Base-by-base conservation (phyloP, 2,797 vertebrate species). In the Otolemur crassicaudatus region DNA sequence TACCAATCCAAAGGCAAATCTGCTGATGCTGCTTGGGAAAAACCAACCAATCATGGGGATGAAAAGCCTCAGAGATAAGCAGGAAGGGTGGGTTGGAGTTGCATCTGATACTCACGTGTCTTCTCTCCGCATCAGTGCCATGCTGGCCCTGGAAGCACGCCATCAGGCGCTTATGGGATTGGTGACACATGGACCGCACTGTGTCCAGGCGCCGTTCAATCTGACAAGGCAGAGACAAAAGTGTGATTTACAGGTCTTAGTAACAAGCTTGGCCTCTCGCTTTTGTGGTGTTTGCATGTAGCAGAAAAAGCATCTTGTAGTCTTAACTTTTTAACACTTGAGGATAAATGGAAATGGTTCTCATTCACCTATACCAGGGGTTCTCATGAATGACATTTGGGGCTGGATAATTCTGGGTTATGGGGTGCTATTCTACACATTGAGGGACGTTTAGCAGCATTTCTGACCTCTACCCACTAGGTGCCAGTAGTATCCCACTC, bases 171-270 rank as follows among this genome's bases (percentile, higher is more conserved):
- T 99, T 99, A 98, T 99, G 99, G 3, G 99, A 99, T 97, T 99
- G 99, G 98, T 99, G 99, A 95, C 99, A 99, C 97, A 99, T 98
- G 2, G 99, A 99, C 2, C 99, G 99, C 97, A 99, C 99, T 6
- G 98, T 90, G 98, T 99, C 99, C 98, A 99, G 99, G n/a, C 99
- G 99, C 49, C 99, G 99, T 97, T 99, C 99, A 0, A 99, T 99
- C 99, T 99, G 98, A 31, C n/a, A 34, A 12, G n/a, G 95, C 53
- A 95, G 43, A 96, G 76, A 93, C 77, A 86, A 70, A 61, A 53
- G 91, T 97, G 93, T 88, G 37, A 87, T 97, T 88, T 96, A 23
- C n/a, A 56, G 46, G 31, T 46, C 60, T 63, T 0, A 29, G 4
- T 37, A 76, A 49, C 58, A 63, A 29, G 87, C 5, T 5, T 22